A percentile compares a stretch with the other conserved stretches of the same genome.
Evolutionary conservation across 2,797 vertebrate genomes (phyloP).

Genomic region (Trachurus trachurus): DNA sequence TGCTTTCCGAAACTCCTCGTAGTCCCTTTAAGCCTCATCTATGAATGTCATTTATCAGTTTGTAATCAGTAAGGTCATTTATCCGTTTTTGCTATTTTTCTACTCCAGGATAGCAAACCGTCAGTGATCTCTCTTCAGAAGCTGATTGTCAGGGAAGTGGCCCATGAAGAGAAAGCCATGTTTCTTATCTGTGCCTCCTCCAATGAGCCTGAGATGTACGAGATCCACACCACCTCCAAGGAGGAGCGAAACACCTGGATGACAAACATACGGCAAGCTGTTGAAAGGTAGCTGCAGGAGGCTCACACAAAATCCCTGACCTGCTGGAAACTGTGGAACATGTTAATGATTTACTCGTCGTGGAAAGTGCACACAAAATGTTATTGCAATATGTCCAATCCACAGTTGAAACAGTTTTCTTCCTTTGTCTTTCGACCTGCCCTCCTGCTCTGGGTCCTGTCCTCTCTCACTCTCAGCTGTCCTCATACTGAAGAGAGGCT

Average conservation of each 20-base stretch:
- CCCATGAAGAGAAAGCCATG: constrained; percentile 94
- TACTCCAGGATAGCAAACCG: constrained; percentile 92
- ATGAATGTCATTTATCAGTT: constrained; percentile 3
- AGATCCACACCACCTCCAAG: constrained; percentile 92
- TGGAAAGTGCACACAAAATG: neutral
- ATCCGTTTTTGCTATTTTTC: neutral
- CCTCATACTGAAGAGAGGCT: constrained; percentile 90
- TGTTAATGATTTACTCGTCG: neutral
- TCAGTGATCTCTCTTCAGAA: constrained; percentile 94
- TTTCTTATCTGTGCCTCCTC: constrained; percentile 95
- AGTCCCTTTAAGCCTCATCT: neutral
- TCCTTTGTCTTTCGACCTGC: neutral
- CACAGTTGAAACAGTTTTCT: neutral
- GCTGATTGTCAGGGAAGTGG: constrained; percentile 95
- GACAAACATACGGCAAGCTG: constrained; percentile 91
- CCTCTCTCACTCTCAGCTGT: constrained; percentile 83
- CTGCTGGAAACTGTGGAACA: neutral
- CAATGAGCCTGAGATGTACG: constrained; percentile 89
- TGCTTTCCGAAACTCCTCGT: too few species aligned
- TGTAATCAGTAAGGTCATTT: neutral
- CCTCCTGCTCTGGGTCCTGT: constrained; percentile 11
- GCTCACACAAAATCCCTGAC: neutral
- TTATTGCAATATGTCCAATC: neutral
- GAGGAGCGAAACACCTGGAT: constrained; percentile 94
- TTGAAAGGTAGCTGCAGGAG: constrained; percentile 75